Evolutionary conservation across 1,140 invertebrate genomes (phyloP).

Genomic region (Diabrotica undecimpunctata): DNA sequence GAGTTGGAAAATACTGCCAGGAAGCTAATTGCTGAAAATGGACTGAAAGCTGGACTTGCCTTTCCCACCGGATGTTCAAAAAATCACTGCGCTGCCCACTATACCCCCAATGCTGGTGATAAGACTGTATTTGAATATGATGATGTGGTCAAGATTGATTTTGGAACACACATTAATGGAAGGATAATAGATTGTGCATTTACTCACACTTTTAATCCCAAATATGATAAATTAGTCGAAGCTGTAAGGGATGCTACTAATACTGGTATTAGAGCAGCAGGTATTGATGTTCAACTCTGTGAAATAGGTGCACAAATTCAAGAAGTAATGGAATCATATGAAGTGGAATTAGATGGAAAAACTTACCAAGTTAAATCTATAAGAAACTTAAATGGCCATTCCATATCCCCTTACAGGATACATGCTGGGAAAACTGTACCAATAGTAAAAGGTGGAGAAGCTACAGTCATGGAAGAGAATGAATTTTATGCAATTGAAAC

Average conservation of each 20-base stretch:
- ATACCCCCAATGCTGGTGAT: conserved; percentile 98
- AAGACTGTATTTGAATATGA: conserved; percentile 90
- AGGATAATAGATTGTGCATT: conserved; percentile 99
- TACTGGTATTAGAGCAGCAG: conserved; percentile 81
- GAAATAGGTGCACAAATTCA: conserved; percentile 97
- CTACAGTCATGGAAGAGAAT: conserved; percentile 97
- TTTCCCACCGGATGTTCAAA: conserved; percentile 99
- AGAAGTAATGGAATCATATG: conserved; percentile 99
- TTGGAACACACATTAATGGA: conserved; percentile 98
- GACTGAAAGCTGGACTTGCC: conserved; percentile 92
- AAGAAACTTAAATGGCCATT: conserved; percentile 97
- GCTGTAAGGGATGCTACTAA: conserved; percentile 98
- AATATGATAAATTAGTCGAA: conserved; percentile 92
- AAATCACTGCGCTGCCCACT: conserved; percentile 99
- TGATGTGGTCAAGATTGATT: conserved; percentile 99
- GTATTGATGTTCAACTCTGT: conserved; percentile 90
- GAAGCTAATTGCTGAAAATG: conserved; percentile 91
- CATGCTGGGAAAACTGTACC: conserved; percentile 99
- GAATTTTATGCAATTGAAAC: conserved; percentile 99
- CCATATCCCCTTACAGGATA: conserved; percentile 94
- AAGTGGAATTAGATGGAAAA: conserved; percentile 97
- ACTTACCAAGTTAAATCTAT: conserved; percentile 96
- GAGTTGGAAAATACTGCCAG: conserved; percentile 90
- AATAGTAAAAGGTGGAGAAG: conserved; percentile 98
- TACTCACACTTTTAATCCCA: conserved; percentile 94